Percentiles rank a stretch among this genome's conserved stretches.
phyloP scores from a whole-genome alignment of 37 sponge, comb jelly and placozoan species.

The Oopsacas minuta region DNA sequence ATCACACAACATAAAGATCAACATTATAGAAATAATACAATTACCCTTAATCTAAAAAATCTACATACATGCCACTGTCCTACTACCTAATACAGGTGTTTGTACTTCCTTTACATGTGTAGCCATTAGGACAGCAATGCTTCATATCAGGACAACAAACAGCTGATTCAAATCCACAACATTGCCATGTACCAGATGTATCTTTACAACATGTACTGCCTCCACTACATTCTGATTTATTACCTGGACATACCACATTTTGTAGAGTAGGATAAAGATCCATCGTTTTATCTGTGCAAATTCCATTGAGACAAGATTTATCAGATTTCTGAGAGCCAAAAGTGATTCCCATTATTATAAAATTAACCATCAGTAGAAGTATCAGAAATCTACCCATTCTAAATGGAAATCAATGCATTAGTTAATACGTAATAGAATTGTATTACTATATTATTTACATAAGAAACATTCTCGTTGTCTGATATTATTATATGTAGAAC shows the following conservation, averaged over 20 bases:
- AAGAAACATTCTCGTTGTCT: no score
- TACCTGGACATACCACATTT: neutral
- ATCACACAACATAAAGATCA: neutral
- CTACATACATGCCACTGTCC: no score
- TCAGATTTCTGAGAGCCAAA: neutral
- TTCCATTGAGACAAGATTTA: neutral
- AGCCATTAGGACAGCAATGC: neutral
- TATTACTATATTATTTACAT: no score
- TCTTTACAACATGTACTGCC: neutral
- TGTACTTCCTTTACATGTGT: neutral
- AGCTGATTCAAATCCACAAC: neutral
- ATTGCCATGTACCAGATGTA: neutral
- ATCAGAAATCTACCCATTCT: neutral
- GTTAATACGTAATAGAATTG: neutral
- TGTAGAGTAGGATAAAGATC: neutral
- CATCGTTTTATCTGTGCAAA: neutral
- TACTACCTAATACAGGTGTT: neutral
- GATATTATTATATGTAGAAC: constrained; percentile 27
- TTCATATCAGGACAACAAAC: neutral
- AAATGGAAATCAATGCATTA: neutral
- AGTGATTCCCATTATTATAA: neutral
- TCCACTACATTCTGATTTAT: neutral
- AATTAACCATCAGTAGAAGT: neutral
- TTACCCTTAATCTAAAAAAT: no score
- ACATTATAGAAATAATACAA: no score